phyloP scores from a whole-genome alignment of 2,113 vertebrate genomes.

The cattle (Bos taurus) region ARS-UCD2.0 NC_037332.1:26484501-26485000 shows the following conservation, averaged over 20 bases:
- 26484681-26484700: constrained; percentile 69
- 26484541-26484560: constrained; percentile 77
- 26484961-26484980: constrained; percentile 14
- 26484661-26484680: constrained; percentile 27
- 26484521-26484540: constrained; percentile 66
- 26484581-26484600: constrained; percentile 68
- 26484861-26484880: constrained; percentile 50
- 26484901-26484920: constrained; percentile 64
- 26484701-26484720: constrained; percentile 23
- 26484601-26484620: constrained; percentile 81
- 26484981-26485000: constrained; percentile 32
- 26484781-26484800: constrained; percentile 71
- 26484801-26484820: constrained; percentile 47
- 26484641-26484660: constrained; percentile 66
- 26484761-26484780: constrained; percentile 68
- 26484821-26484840: constrained; percentile 39
- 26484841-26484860: constrained; percentile 55
- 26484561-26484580: constrained; percentile 67
- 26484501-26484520: constrained; percentile 52
- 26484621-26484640: constrained; percentile 64
- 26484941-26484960: background rate
- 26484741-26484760: background rate
- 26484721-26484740: constrained; percentile 25
- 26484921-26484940: constrained; percentile 74
- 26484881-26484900: constrained; percentile 67